Evolutionary conservation across 2,797 vertebrate species (phyloP), one percentile per base, ranked within the genome.

Genomic region (Valencia hispanica): DNA sequence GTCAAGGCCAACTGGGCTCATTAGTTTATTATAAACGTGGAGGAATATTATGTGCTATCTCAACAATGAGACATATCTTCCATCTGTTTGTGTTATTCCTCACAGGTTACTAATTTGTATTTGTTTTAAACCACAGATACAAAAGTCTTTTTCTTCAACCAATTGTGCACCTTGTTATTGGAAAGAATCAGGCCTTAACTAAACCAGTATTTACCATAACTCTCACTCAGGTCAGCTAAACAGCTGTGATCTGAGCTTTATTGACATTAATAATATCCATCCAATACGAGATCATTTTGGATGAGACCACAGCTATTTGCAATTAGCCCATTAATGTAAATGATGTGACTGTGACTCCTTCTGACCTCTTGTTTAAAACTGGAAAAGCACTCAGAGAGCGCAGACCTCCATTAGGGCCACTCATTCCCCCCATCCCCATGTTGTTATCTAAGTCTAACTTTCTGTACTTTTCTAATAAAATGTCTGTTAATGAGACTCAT

Each of bases 191-290:
- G 47, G 20, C 41, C n/a, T n/a, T n/a, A n/a, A n/a, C n/a, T 70
- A 66, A 70, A 27, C 32, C 53, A 74, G 12, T 69, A 30, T 45
- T 6, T 9, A 22, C 53, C n/a, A n/a, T n/a, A n/a, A n/a, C 18
- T 74, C 34, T 69, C 20, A 74, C n/a, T 32, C 9, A 78, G 36
- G 51, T 20, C 30, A 61, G 8, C 18, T 55, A 59, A 48, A 73
- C n/a, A 43, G 14, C 77, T 53, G 36, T 41, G 17, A 51, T 32
- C 17, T 63, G 27, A 27, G 34, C 68, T 65, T 53, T 71, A 8
- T 6, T 74, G 55, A 43, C 0, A 2, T 63, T 25, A n/a, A 25
- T 18, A 72, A 50, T 32, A 12, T 78, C 22, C 36, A n/a, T n/a
- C 34, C 32, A 27, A 39, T 11, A 51, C 8, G 22, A 55, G 50